phyloP scores from a whole-genome alignment of 2,113 vertebrate genomes.

The Dolichallabes microphthalmus region DNA sequence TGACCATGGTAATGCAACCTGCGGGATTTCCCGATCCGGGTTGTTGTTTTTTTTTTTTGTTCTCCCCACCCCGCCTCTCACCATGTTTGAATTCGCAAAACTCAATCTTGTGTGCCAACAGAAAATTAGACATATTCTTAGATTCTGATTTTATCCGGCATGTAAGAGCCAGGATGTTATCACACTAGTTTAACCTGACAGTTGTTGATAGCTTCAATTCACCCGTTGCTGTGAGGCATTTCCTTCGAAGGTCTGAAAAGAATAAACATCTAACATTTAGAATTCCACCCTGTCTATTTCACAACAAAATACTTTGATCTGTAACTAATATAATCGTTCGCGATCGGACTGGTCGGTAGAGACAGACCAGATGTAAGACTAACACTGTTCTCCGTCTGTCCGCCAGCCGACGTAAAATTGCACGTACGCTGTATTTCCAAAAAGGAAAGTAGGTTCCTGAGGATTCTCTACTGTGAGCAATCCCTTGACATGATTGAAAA shows the following conservation, averaged over 20 bases:
- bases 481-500: background rate
- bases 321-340: conserved; percentile 12
- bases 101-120: background rate
- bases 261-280: background rate
- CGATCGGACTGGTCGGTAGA: background rate
- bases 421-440: background rate
- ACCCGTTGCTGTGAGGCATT: background rate
- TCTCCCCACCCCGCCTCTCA: too few relatives aligned
- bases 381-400: conserved; percentile 4
- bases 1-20: conserved; percentile 1
- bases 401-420: background rate
- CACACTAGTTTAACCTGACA: background rate
- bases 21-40: background rate
- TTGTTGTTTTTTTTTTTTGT: too few relatives aligned
- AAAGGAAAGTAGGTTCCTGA: background rate
- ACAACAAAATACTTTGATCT: conserved; percentile 20
- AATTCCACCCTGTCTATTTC: background rate
- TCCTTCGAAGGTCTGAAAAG: background rate
- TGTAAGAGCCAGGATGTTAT: background rate
- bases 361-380: background rate
- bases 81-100: background rate
- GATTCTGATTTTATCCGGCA: background rate
- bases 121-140: background rate
- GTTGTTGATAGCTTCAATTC: background rate
- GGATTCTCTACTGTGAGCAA: background rate